These are phyloP conservation scores for Wiebesia pumilae DNA, from an alignment of 1,140 invertebrate genomes.

Conservation along the genomic window DNA sequence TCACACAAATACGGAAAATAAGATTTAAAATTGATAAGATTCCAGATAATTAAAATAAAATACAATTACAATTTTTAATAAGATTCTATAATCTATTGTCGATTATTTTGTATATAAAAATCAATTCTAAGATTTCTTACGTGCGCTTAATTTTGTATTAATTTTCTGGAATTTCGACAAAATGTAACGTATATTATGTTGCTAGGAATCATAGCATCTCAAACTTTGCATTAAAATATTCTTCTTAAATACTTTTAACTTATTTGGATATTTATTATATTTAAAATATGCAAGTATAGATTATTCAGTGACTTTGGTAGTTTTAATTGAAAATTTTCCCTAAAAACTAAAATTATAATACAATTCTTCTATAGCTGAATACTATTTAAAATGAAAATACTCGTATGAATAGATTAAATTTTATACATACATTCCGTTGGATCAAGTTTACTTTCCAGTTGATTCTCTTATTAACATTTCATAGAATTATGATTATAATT, in stretches of 20 bases:
- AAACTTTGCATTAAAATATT: no score
- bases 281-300: not conserved
- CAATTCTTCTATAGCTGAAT: not conserved
- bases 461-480: no score
- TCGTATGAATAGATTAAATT: not conserved
- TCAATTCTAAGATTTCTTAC: not conserved
- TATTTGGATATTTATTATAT: not conserved
- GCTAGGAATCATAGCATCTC: not conserved
- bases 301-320: not conserved
- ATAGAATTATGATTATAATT: no score
- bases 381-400: not conserved
- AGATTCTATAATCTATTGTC: not conserved
- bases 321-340: not conserved
- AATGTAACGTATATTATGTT: not conserved
- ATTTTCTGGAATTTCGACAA: not conserved
- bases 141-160: not conserved
- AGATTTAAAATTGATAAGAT: constrained; percentile 7
- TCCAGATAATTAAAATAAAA: not conserved
- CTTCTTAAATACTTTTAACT: no score
- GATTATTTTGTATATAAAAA: not conserved
- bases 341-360: not conserved
- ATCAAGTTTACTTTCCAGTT: not conserved
- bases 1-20: not conserved
- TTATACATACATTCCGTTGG: not conserved
- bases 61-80: not conserved